Evolutionary conservation across 2,888 invertebrate genomes (phyloP), one percentile per base, ranked within the genome.

Genomic region (Apoderus coryli): DNA sequence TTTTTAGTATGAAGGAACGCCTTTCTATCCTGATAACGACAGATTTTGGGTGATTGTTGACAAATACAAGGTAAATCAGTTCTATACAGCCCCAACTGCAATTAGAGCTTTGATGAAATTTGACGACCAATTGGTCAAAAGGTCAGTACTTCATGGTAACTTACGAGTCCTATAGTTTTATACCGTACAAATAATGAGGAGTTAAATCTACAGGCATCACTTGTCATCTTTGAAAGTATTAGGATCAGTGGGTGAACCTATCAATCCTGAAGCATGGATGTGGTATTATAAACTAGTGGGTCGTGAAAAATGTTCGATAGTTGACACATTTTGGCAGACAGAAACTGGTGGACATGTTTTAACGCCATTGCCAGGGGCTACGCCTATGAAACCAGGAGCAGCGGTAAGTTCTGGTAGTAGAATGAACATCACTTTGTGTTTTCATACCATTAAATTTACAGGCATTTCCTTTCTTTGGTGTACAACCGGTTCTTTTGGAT

Each of bases 291-390:
- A 76, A 43, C 52, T 76, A 15, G 71, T 93, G 14, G 93, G 93
- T 3, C 69, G 73, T 37, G 72, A 72, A 26, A 74, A 72, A 39
- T 89, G 89, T 59, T 86, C 93, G 32, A 81, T 99, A 49, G 88
- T 85, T 1, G 98, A 99, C 55, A 99, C 98, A 0, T 98, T 92
- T 62, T 98, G 96, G 96, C 98, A 98, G 63, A 98, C 98, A 1
- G 98, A 98, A 65, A 98, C 96, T 4, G 96, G 96, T 5, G 96
- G 96, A 1, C 95, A 96, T 61, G 86, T 95, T 11, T 69, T 98
- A 26, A 92, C 95, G 16, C 89, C 95, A 16, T 60, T 98, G 29
- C 96, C 98, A 0, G 95, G 93, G 11, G 89, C 88, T 11, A 93
- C 88, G 2, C 86, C 90, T 9, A 86, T 90, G 75, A 98, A 98